These are phyloP conservation scores for Nothocercus nigrocapillus DNA, from an alignment of 2,113 vertebrate species.

Conservation along the genomic window DNA sequence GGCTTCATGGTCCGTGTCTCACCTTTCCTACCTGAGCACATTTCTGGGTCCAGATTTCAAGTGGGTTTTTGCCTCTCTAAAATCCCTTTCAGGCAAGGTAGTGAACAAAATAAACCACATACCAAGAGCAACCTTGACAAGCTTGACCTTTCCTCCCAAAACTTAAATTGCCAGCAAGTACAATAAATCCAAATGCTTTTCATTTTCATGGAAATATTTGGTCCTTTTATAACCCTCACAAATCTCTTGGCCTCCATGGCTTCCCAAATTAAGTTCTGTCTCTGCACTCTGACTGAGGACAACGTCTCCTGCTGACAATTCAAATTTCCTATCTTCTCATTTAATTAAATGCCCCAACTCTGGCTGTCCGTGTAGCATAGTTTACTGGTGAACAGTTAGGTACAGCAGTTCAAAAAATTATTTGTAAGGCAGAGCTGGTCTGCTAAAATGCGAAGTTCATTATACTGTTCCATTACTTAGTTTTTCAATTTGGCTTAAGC, in stretches of 20 bases:
- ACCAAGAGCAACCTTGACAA: background rate
- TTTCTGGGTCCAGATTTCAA: background rate
- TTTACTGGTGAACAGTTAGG: background rate
- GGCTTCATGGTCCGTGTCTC: background rate
- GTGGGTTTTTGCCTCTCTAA: background rate
- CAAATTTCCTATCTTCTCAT: background rate
- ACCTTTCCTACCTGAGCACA: rapidly evolving
- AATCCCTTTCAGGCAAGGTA: background rate
- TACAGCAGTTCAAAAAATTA: background rate
- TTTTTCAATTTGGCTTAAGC: background rate
- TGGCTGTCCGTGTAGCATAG: background rate
- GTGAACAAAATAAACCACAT: background rate
- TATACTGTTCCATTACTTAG: background rate
- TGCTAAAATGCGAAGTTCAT: background rate
- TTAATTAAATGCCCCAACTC: background rate
- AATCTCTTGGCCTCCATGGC: background rate
- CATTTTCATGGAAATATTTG: background rate
- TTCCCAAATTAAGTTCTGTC: background rate
- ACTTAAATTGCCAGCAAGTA: background rate
- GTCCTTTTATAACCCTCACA: background rate
- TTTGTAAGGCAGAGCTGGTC: background rate
- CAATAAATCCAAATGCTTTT: background rate
- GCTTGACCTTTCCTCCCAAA: background rate
- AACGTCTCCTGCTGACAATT: background rate
- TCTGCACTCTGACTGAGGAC: background rate